Percentiles rank a stretch among this genome's conserved stretches.
phyloP scores from a whole-genome alignment of 2,113 vertebrate species.

The Xenopus laevis region DNA sequence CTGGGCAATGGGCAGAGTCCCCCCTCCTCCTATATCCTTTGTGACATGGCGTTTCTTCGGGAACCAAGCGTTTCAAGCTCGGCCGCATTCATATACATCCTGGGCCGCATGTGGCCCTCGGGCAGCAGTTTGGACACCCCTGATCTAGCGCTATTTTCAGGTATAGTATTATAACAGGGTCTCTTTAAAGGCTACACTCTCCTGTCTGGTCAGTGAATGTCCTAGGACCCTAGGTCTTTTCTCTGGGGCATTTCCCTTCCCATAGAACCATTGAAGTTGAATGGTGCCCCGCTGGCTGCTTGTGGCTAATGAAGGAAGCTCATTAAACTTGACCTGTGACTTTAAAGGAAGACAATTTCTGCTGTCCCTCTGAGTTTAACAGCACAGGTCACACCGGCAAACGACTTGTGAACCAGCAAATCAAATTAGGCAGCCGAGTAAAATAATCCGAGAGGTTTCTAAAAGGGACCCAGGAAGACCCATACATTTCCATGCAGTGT shows the following conservation, averaged over 20 bases:
- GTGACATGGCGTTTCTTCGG: too few relatives aligned
- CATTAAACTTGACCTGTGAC: constrained; percentile 28
- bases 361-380: not conserved
- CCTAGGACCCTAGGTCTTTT: too few relatives aligned
- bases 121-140: too few relatives aligned
- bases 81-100: too few relatives aligned
- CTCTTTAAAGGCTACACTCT: not conserved
- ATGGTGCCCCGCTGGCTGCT: constrained; percentile 27
- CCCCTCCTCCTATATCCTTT: too few relatives aligned
- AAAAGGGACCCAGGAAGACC: not conserved
- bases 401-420: constrained; percentile 22
- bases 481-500: too few relatives aligned
- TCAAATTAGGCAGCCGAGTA: constrained; percentile 19
- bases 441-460: constrained; percentile 21
- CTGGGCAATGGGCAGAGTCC: too few relatives aligned
- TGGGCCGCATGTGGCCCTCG: too few relatives aligned
- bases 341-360: not conserved
- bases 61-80: too few relatives aligned
- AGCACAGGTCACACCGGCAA: constrained; percentile 14
- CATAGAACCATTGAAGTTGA: constrained; percentile 11
- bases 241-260: not conserved
- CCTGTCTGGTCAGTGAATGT: constrained; percentile 3
- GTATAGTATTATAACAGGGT: not conserved
- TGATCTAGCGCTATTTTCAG: too few relatives aligned
- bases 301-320: constrained; percentile 18